These are phyloP conservation scores for Microchrysa polita DNA, from an alignment of 2,888 invertebrate genomes.

Conservation along the genomic window DNA sequence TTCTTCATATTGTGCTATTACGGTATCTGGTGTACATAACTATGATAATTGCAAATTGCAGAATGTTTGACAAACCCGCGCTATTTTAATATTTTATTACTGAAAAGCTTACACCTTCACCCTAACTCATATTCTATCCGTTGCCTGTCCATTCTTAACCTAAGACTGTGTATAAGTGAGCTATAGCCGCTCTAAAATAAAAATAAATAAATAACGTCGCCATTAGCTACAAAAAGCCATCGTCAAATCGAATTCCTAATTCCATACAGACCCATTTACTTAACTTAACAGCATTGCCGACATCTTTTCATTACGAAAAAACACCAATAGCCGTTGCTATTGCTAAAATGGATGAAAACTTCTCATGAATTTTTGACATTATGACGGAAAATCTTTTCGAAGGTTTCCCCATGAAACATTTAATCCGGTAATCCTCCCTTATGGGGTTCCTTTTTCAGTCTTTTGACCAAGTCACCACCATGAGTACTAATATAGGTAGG, in stretches of 20 bases:
- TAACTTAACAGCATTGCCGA: not conserved
- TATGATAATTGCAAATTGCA: too few species aligned
- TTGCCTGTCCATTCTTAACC: too few species aligned
- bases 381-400: not conserved
- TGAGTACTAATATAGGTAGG: not conserved
- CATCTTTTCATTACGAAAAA: slow-evolving; percentile 11
- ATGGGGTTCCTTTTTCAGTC: not conserved
- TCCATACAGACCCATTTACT: not conserved
- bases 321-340: not conserved
- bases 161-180: too few species aligned
- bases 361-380: slow-evolving; percentile 12
- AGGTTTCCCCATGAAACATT: slow-evolving; percentile 29
- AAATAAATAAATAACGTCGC: too few species aligned
- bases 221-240: not conserved
- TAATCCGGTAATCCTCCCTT: not conserved
- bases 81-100: too few species aligned
- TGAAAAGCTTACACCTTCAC: too few species aligned
- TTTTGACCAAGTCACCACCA: not conserved
- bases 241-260: not conserved
- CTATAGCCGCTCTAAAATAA: too few species aligned
- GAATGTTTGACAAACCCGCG: too few species aligned
- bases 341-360: not conserved
- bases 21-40: too few species aligned
- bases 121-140: too few species aligned
- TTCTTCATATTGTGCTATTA: too few species aligned